Base-by-base conservation (phyloP, 2,113 vertebrate genomes). In the Tragelaphus scriptus region DNA sequence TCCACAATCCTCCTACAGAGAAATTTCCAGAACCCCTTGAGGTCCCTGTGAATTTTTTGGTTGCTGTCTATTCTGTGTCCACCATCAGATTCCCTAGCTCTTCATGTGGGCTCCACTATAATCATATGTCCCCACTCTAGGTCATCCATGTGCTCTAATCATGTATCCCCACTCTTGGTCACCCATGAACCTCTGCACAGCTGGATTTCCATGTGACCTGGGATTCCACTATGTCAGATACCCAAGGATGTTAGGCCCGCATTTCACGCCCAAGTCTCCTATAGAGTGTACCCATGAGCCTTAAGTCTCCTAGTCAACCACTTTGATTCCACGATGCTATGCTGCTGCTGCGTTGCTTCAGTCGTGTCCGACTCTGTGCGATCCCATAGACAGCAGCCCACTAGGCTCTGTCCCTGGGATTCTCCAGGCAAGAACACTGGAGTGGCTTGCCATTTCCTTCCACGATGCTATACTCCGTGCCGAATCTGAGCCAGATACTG, bases 11-110 rank as follows among this genome's bases (percentile, higher is more conserved):
- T 25, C 12, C 49, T 80, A 26, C 53, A 49, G 77, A 91, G 95
- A 87, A 95, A 36, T 36, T 88, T 71, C 87, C 68, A 68, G 94
- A 86, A 51, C 13, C 44, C 90, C 5, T 80, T 59, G 59, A 63
- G 68, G 13, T 30, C 28, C 17, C 16, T 9, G 13, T n/a, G 36
- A 21, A n/a, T 49, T 21, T 47, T 40, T 23, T 59, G 56, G 65
- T 7, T 32, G 1, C 13, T 5, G 0, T 49, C 26, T 71, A 17
- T 75, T 88, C 36, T 51, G 59, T 58, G 26, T 51, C 88, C 61
- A 17, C 9, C 10, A 13, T 1, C 32, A 88, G 21, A 44, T 51
- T 63, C 79, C 47, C n/a, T 56, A 58, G 32, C n/a, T 26, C 40
- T 51, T 92, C 65, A 16, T 0, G 1, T 6, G 36, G 55, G 11